Conservation (phyloP, 2,888 invertebrate species). For the Steinernema hermaphroditum region DNA sequence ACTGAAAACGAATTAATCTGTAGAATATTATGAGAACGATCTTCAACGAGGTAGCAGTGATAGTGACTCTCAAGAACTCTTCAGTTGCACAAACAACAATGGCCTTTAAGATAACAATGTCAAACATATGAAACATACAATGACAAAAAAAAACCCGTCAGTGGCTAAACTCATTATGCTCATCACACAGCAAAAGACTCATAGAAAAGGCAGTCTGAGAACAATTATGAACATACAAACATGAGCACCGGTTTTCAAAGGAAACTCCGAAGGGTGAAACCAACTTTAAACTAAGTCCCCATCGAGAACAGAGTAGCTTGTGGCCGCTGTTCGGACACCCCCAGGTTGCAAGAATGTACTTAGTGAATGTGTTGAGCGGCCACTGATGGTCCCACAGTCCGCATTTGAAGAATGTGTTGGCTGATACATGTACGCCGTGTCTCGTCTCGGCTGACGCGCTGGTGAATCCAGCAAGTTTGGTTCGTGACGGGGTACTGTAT, state of each 20-base stretch:
- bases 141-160: too few relatives aligned
- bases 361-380: constrained; percentile 35
- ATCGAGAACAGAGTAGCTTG: constrained; percentile 1
- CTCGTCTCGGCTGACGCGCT: not conserved
- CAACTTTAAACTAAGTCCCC: constrained; percentile 8
- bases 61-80: not conserved
- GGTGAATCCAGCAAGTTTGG: not conserved
- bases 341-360: constrained; percentile 45
- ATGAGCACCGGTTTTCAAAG: not conserved
- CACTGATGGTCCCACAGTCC: constrained; percentile 14
- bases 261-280: not conserved
- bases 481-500: not conserved
- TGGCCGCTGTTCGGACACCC: constrained; percentile 36
- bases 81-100: too few relatives aligned
- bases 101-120: too few relatives aligned
- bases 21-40: not conserved
- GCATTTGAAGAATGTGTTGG: not conserved
- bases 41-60: not conserved
- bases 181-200: not conserved
- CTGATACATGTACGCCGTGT: not conserved
- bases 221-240: not conserved
- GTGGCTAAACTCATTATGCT: too few relatives aligned
- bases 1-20: too few relatives aligned
- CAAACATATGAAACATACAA: too few relatives aligned
- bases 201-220: not conserved